These are phyloP conservation scores for Phalera bucephala DNA, from an alignment of 2,888 invertebrate species.

Conservation along the genomic window DNA sequence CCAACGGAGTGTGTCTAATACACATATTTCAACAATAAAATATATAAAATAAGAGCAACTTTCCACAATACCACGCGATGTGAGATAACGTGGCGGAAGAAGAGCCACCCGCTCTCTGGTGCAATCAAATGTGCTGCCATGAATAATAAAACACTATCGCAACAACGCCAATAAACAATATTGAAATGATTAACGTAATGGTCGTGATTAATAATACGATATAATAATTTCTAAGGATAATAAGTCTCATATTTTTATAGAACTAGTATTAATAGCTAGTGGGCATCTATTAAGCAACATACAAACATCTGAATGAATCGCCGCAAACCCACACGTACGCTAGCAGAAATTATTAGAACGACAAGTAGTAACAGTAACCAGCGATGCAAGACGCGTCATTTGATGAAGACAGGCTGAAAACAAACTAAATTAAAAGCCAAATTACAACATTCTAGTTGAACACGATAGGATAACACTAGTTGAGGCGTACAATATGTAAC, in stretches of 20 bases:
- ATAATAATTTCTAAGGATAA: too few relatives aligned
- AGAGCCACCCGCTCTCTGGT: slow-evolving; percentile 30
- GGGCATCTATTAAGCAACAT: neutral
- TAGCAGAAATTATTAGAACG: slow-evolving; percentile 41
- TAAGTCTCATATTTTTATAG: too few relatives aligned
- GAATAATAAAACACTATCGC: slow-evolving; percentile 39
- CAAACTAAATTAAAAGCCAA: slow-evolving; percentile 66
- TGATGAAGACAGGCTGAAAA: slow-evolving; percentile 56
- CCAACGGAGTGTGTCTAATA: slow-evolving; percentile 34
- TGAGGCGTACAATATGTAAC: slow-evolving; percentile 43
- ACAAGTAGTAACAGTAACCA: slow-evolving; percentile 48
- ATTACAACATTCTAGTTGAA: slow-evolving; percentile 62
- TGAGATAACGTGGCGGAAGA: slow-evolving; percentile 42
- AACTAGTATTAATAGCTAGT: too few relatives aligned
- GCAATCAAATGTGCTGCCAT: slow-evolving; percentile 37
- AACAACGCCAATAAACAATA: slow-evolving; percentile 1
- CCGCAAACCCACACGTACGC: slow-evolving; percentile 16
- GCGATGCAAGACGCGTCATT: slow-evolving; percentile 50
- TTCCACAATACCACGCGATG: slow-evolving; percentile 34
- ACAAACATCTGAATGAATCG: slow-evolving; percentile 26
- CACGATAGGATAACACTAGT: slow-evolving; percentile 65
- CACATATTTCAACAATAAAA: slow-evolving; percentile 31
- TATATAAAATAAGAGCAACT: slow-evolving; percentile 39
- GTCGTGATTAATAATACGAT: too few relatives aligned
- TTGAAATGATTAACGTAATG: too few relatives aligned